Base-by-base conservation (phyloP, 2,797 vertebrate species). In the Amniataba percoides region DNA sequence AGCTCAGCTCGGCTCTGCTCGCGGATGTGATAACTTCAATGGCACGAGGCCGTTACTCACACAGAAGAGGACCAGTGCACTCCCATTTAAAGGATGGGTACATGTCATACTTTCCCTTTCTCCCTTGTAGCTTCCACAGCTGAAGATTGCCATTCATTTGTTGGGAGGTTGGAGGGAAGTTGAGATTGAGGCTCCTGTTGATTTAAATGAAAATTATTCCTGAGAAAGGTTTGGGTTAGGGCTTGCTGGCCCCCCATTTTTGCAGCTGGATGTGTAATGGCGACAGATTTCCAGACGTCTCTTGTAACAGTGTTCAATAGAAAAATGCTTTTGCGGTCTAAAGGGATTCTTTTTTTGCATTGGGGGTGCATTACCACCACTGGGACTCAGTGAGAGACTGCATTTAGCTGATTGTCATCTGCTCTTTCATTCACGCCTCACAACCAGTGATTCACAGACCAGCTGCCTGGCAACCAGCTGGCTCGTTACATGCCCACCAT, bases 1-100 rank as follows among this genome's bases (percentile, higher is more conserved):
- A 65, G 60, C 18, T 65, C 60, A 65, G 60, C 18, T 65, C 60
- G 18, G 31, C 63, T 73, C 39, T 14, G 52, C 45, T 63, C 43
- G 51, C 13, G 7, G 15, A 61, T 72, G 42, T 27, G n/a, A 67
- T 61, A 45, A 45, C 51, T 58, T 68, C 19, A 72, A 21, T 16
- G 16, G 39, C 36, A 23, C 5, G 15, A 23, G 10, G 55, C 10
- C 25, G 14, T 23, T 23, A 45, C 58, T 69, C 40, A 27, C 25
- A 23, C 71, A 40, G 49, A 3, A 40, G 3, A 43, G 9, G 36
- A 46, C 59, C 34, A 48, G 8, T n/a, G 7, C 3, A 19, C 12
- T 52, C 1, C 9, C 13, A 12, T 43, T 45, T 10, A 65, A 71
- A 45, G 43, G 14, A 15, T 0, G 3, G 21, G 53, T 51, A 40